Percentiles rank a stretch among this genome's conserved stretches.
phyloP scores from a whole-genome alignment of 1,140 invertebrate species.

The Megathymus violae region DNA sequence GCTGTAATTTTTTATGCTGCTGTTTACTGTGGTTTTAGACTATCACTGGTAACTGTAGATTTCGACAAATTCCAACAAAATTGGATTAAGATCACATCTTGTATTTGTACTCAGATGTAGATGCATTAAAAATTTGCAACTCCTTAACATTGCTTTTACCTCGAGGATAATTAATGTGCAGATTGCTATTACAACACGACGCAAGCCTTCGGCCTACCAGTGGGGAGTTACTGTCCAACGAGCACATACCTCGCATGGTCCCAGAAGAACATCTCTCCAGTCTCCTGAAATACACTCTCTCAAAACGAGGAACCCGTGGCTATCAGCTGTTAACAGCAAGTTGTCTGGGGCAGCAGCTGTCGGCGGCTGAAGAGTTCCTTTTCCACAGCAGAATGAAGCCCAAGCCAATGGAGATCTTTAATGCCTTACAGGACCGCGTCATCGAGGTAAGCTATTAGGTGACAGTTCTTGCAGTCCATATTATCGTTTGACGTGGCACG shows the following conservation, averaged over 20 bases:
- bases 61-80: too few relatives aligned
- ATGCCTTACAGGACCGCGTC: slow-evolving; percentile 52
- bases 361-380: slow-evolving; percentile 60
- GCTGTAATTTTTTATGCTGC: too few relatives aligned
- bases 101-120: too few relatives aligned
- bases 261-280: slow-evolving; percentile 92
- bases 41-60: too few relatives aligned
- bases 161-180: slow-evolving; percentile 40
- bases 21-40: too few relatives aligned
- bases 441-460: slow-evolving; percentile 49
- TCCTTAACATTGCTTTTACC: too few relatives aligned
- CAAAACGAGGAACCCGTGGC: slow-evolving; percentile 49
- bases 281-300: slow-evolving; percentile 83
- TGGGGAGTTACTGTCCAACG: slow-evolving; percentile 91
- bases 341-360: slow-evolving; percentile 58
- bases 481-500: too few relatives aligned
- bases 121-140: too few relatives aligned
- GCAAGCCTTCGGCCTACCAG: slow-evolving; percentile 92
- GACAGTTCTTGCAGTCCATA: not conserved
- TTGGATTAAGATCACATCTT: too few relatives aligned
- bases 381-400: slow-evolving; percentile 58
- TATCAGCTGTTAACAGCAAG: slow-evolving; percentile 58
- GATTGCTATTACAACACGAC: slow-evolving; percentile 94
- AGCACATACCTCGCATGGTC: slow-evolving; percentile 91
- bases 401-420: slow-evolving; percentile 46